phyloP scores from a whole-genome alignment of 2,888 invertebrate species.

The Sylvicola cinctus region DNA sequence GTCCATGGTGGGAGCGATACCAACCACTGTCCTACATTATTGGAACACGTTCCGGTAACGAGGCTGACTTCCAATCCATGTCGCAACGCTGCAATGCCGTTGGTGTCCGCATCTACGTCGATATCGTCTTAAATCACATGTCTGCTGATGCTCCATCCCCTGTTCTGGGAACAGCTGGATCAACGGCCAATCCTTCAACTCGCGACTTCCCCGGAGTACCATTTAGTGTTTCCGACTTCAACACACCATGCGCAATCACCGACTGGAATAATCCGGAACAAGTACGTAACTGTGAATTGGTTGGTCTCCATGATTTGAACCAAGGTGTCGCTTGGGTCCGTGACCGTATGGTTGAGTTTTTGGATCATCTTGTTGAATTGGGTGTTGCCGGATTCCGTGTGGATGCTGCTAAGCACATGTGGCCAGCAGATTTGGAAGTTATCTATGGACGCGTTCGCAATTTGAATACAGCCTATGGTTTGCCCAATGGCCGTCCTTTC shows the following conservation, averaged over 20 bases:
- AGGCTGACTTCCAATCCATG: conserved; percentile 49
- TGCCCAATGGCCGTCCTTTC: conserved; percentile 40
- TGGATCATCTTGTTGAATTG: conserved; percentile 28
- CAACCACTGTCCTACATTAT: conserved; percentile 60
- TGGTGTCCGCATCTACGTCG: conserved; percentile 57
- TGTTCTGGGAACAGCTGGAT: conserved; percentile 12
- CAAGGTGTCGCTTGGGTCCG: conserved; percentile 28
- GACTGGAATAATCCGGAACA: conserved; percentile 29
- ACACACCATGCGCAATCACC: conserved; percentile 26
- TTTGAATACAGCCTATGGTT: conserved; percentile 42
- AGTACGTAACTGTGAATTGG: conserved; percentile 22
- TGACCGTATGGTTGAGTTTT: conserved; percentile 25
- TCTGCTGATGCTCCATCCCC: conserved; percentile 26
- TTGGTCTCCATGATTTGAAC: conserved; percentile 30
- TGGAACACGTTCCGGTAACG: conserved; percentile 49
- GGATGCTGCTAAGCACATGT: conserved; percentile 32
- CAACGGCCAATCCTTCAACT: conserved; percentile 27
- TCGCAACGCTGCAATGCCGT: conserved; percentile 49
- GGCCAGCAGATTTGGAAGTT: conserved; percentile 31
- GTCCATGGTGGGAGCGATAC: conserved; percentile 75
- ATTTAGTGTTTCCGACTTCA: conserved; percentile 33
- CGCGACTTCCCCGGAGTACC: conserved; percentile 33
- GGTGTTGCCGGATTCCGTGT: conserved; percentile 36
- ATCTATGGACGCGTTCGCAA: conserved; percentile 41
- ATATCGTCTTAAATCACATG: conserved; percentile 62